phyloP scores from a whole-genome alignment of 2,888 invertebrate genomes.

The Frankliniella intonsa region DNA sequence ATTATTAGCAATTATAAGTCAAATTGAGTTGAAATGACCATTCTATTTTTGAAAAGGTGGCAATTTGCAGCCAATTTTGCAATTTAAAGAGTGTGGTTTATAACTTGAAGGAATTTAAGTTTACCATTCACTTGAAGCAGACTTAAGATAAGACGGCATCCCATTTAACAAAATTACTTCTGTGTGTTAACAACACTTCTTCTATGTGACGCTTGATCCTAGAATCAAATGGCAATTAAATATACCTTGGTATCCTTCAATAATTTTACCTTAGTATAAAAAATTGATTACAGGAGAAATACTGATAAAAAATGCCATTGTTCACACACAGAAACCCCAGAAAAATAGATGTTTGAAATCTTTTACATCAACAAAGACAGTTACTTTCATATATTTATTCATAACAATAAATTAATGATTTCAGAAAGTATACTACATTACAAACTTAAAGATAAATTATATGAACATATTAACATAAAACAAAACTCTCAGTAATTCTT shows the following conservation, averaged over 20 bases:
- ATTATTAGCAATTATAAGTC: neutral
- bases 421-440: neutral
- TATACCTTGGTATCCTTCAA: neutral
- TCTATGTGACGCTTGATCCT: neutral
- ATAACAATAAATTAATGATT: neutral
- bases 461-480: constrained; percentile 16
- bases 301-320: neutral
- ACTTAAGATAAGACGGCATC: constrained; percentile 4
- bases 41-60: neutral
- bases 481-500: constrained; percentile 4
- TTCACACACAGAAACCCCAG: neutral
- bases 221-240: neutral
- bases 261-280: constrained; percentile 11
- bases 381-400: neutral
- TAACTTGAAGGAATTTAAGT: neutral
- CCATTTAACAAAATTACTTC: neutral
- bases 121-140: neutral
- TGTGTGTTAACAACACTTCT: neutral
- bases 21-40: neutral
- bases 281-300: neutral
- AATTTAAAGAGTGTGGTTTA: neutral
- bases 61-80: neutral
- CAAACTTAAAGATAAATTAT: constrained; percentile 19
- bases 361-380: neutral
- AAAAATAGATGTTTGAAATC: neutral